phyloP scores from a whole-genome alignment of 2,888 invertebrate genomes.

The Ectropis crepuscularia region DNA sequence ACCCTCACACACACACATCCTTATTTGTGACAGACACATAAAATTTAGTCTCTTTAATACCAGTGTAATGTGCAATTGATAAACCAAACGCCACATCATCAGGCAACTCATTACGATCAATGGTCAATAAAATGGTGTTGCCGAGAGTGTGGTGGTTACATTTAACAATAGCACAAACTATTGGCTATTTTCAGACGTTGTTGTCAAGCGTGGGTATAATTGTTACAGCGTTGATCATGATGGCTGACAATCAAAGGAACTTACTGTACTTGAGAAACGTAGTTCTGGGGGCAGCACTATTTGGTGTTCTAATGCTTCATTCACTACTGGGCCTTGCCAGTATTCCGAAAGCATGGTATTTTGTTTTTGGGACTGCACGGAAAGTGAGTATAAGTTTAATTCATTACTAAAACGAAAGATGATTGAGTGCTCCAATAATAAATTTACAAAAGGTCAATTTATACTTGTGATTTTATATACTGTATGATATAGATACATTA shows the following conservation, averaged over 20 bases:
- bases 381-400: slow-evolving; percentile 56
- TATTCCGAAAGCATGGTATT: slow-evolving; percentile 46
- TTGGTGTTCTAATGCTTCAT: slow-evolving; percentile 55
- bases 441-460: too few species aligned
- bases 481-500: too few species aligned
- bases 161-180: slow-evolving; percentile 36
- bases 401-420: too few species aligned
- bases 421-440: too few species aligned
- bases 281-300: slow-evolving; percentile 43
- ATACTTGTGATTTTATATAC: too few species aligned
- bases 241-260: slow-evolving; percentile 52
- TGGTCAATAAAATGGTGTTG: too few species aligned
- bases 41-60: too few species aligned
- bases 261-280: slow-evolving; percentile 46
- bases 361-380: slow-evolving; percentile 47
- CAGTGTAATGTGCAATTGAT: too few species aligned
- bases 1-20: too few species aligned
- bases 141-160: background rate
- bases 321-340: slow-evolving; percentile 50
- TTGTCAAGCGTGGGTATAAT: slow-evolving; percentile 70
- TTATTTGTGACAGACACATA: too few species aligned
- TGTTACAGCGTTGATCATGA: slow-evolving; percentile 61
- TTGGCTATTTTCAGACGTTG: slow-evolving; percentile 68
- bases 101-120: too few species aligned
- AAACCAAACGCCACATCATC: too few species aligned